These are phyloP conservation scores for Copidosoma floridanum DNA, from an alignment of 1,140 invertebrate species.

Conservation along the genomic window DNA sequence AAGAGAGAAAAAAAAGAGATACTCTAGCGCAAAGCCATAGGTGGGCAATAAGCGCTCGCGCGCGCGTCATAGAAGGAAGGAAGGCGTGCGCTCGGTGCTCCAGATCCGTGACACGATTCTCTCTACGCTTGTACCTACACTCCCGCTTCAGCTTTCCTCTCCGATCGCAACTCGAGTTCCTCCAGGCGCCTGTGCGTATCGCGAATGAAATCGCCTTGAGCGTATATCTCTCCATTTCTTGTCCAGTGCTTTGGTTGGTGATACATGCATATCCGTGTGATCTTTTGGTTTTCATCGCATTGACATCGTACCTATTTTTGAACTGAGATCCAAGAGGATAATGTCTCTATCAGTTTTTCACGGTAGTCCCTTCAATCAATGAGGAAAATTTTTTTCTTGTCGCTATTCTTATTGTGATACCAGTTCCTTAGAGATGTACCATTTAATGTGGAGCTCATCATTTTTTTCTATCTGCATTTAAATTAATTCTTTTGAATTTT, in stretches of 20 bases:
- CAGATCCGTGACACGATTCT: slow-evolving; percentile 57
- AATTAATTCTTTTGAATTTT: no score
- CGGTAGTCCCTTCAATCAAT: no score
- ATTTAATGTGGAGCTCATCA: no score
- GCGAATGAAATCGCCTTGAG: slow-evolving; percentile 27
- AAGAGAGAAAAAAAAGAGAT: no score
- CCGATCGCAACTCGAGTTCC: slow-evolving; percentile 17
- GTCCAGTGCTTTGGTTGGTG: slow-evolving; percentile 23
- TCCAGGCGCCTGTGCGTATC: slow-evolving; percentile 30
- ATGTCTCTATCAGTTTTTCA: background rate
- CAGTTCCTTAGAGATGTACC: background rate
- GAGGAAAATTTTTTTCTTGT: background rate
- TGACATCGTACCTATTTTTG: no score
- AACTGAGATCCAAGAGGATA: no score
- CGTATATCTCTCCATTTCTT: no score
- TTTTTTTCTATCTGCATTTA: no score
- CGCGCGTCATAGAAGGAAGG: slow-evolving; percentile 36
- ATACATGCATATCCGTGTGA: slow-evolving; percentile 27
- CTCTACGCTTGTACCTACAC: slow-evolving; percentile 19
- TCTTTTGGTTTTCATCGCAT: no score
- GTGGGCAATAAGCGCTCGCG: no score
- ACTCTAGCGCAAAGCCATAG: no score
- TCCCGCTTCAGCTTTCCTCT: slow-evolving; percentile 26
- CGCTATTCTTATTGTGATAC: background rate
- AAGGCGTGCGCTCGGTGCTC: slow-evolving; percentile 47